Evolutionary conservation across 2,113 vertebrate genomes (phyloP).

Genomic region (Boulengeromyrus knoepffleri): DNA sequence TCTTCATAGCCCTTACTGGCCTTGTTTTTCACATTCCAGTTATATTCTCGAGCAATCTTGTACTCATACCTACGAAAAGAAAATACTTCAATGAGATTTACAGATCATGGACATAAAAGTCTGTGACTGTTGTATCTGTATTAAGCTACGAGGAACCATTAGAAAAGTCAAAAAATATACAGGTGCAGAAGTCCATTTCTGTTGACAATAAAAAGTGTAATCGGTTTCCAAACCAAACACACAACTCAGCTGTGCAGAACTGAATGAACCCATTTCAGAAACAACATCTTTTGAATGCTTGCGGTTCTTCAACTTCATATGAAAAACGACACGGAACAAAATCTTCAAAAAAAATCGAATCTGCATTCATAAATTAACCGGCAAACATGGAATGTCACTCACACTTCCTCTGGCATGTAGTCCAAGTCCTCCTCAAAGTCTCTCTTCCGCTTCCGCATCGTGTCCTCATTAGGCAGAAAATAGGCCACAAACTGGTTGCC

Average conservation of each 20-base stretch:
- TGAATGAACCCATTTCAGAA: not conserved
- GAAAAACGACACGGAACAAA: not conserved
- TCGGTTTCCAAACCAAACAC: not conserved
- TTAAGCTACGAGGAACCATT: not conserved
- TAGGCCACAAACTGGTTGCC: conserved; percentile 95
- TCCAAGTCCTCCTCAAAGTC: conserved; percentile 82
- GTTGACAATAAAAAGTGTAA: not conserved
- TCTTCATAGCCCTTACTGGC: conserved; percentile 94
- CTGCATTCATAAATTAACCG: not conserved
- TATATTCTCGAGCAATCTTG: conserved; percentile 90
- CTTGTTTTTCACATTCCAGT: conserved; percentile 97
- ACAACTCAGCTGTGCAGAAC: not conserved
- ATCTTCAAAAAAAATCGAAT: not conserved
- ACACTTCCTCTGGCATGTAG: conserved; percentile 85
- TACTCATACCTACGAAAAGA: conserved; percentile 75
- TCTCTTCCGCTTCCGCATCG: conserved; percentile 82
- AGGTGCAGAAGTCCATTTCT: not conserved
- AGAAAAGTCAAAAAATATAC: not conserved
- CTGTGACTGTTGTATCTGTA: not conserved
- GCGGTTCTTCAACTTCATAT: not conserved
- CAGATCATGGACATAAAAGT: not conserved
- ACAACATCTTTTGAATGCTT: not conserved
- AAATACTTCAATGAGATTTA: not conserved
- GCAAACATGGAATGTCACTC: conserved; percentile 22
- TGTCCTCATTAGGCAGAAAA: conserved; percentile 85